Base-by-base conservation (phyloP, 2,797 vertebrate species). In the Vireo griseus region DNA sequence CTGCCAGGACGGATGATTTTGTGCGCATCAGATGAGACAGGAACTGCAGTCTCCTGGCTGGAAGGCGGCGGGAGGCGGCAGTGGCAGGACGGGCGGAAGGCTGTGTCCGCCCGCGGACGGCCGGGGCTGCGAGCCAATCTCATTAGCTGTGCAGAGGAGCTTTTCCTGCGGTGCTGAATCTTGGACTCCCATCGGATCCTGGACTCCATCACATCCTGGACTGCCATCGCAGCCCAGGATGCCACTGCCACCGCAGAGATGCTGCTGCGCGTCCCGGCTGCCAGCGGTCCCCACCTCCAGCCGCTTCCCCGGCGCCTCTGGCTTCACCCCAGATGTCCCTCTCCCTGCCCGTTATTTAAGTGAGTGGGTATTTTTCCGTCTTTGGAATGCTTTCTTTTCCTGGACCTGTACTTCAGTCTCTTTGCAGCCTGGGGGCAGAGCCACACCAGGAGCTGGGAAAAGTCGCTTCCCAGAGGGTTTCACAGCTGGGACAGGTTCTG, bases 361-460 rank as follows among this genome's bases (percentile, higher is more conserved):
- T 2, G 5, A 21, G 33, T 6, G 74, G 75, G 24, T 44, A 2
- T 45, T 5, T 28, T 4, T 11, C 47, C 5, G 29, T 9, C n/a
- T 9, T 22, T 5, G 62, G 52, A 37, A 37, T 5, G 3, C 11
- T 63, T 69, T 42, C 39, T 42, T 52, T 20, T 4, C 58, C 11
- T 1, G 4, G 77, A 0, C 92, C 42, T 95, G 96, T 85, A 94
- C 94, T 95, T 85, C 80, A 76, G 7, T 54, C 55, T 28, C 81
- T 24, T 61, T 13, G 92, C 91, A 95, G 95, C 88, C 66, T 86
- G 91, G 92, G 89, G 93, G 94, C 94, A 97, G 96, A 95, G 79
- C 78, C 92, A 61, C 44, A 48, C 88, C 47, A 68, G 81, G 69
- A 58, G 65, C 6, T 12, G 35, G 52, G 52, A 39, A 63, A 50